Percentiles rank a stretch among this genome's conserved stretches.
Conservation (phyloP, 2,797 vertebrate genomes). For the Ctenopoma multispine region DNA sequence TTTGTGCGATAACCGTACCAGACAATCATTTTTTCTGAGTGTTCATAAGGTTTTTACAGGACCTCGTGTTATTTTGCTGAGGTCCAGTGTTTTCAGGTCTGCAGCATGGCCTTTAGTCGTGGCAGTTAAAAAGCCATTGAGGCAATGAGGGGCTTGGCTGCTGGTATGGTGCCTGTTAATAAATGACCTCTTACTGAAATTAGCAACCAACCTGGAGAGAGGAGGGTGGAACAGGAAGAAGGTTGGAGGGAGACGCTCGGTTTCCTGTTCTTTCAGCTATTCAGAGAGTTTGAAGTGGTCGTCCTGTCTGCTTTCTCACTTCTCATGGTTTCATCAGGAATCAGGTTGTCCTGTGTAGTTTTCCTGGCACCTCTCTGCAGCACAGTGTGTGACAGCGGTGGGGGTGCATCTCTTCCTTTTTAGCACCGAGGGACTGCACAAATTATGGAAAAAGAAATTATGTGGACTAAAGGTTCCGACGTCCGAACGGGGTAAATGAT, state of each 20-base stretch:
- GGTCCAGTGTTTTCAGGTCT: constrained; percentile 50
- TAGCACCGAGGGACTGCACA: too few relatives aligned
- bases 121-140: constrained; percentile 78
- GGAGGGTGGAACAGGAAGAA: neutral
- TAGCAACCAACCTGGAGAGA: constrained; percentile 70
- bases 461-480: too few relatives aligned
- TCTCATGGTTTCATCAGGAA: neutral
- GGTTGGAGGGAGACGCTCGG: neutral
- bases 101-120: constrained; percentile 41
- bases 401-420: neutral
- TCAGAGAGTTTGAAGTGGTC: too few relatives aligned
- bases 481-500: too few relatives aligned
- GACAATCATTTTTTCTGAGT: neutral
- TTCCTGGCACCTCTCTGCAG: neutral
- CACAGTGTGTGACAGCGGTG: neutral
- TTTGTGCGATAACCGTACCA: neutral
- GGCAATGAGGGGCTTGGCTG: constrained; percentile 67
- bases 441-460: too few relatives aligned
- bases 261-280: neutral
- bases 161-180: constrained; percentile 68
- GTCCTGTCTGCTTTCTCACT: neutral
- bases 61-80: constrained; percentile 62
- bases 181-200: constrained; percentile 83
- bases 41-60: constrained; percentile 3
- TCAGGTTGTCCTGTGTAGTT: neutral